Evolutionary conservation across 2,888 invertebrate species (phyloP).

Genomic region (Nemapogon koenigi): DNA sequence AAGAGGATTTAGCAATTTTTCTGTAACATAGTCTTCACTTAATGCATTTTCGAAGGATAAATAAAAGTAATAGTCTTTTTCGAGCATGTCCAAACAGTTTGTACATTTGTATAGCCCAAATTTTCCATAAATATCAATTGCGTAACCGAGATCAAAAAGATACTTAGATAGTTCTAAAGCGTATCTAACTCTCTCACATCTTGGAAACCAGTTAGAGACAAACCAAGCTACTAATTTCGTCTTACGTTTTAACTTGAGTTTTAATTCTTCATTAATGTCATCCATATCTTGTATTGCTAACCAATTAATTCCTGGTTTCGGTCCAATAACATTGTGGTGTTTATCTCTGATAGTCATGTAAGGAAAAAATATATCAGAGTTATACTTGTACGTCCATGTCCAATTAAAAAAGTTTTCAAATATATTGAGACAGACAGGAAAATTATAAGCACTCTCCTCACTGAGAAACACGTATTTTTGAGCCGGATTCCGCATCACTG

Average conservation of each 20-base stretch:
- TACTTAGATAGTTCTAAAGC: too few species aligned
- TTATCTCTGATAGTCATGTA: conserved; percentile 31
- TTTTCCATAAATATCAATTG: conserved; percentile 32
- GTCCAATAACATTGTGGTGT: conserved; percentile 29
- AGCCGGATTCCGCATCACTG: conserved; percentile 20
- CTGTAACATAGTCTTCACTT: conserved; percentile 10
- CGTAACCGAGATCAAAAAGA: too few species aligned
- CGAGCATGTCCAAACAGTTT: conserved; percentile 1
- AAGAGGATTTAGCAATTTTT: conserved; percentile 5
- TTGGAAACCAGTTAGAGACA: conserved; percentile 36
- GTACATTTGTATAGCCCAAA: too few species aligned
- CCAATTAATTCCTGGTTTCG: conserved; percentile 28
- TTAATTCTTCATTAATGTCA: conserved; percentile 20
- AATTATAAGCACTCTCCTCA: conserved; percentile 33
- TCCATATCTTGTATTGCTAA: conserved; percentile 24
- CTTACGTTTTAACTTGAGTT: conserved; percentile 23
- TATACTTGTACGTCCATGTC: conserved; percentile 48
- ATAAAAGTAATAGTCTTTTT: conserved; percentile 10
- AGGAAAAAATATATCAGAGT: conserved; percentile 38
- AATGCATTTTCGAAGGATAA: conserved; percentile 9
- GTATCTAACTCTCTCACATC: too few species aligned
- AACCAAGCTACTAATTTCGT: conserved; percentile 37
- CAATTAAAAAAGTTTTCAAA: conserved; percentile 41
- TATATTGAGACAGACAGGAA: conserved; percentile 26
- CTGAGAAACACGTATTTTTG: conserved; percentile 42